These are phyloP conservation scores for Ephialtes manifestator DNA, from an alignment of 2,888 invertebrate species.

Conservation along the genomic window DNA sequence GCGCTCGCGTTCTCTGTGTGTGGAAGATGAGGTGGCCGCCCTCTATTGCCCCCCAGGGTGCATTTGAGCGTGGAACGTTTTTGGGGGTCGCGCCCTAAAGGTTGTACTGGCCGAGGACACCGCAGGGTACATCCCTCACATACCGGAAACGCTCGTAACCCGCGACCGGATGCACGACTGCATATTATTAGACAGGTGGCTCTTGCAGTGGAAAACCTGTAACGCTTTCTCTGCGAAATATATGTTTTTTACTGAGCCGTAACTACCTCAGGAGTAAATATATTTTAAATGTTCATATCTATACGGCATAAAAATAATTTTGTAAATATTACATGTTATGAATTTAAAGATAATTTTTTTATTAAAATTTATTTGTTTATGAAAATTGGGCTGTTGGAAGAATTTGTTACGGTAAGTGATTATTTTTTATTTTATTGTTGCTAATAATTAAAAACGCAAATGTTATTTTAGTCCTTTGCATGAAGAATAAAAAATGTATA, in stretches of 20 bases:
- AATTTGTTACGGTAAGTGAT: too few relatives aligned
- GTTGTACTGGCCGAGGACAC: conserved; percentile 74
- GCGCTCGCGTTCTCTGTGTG: conserved; percentile 44
- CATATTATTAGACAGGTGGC: conserved; percentile 84
- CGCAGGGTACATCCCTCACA: conserved; percentile 80
- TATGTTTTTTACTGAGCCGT: neutral
- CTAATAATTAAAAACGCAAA: neutral
- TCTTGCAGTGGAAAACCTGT: conserved; percentile 41
- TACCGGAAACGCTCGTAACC: conserved; percentile 81
- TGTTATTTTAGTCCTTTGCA: neutral
- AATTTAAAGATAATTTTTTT: too few relatives aligned
- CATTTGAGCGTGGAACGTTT: conserved; percentile 79
- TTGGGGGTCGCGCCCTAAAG: conserved; percentile 69
- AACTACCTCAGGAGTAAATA: neutral
- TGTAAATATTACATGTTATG: neutral
- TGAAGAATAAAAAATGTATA: neutral
- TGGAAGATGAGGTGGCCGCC: conserved; percentile 69
- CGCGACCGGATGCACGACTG: conserved; percentile 80
- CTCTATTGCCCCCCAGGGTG: conserved; percentile 57
- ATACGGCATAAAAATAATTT: neutral
- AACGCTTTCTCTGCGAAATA: neutral
- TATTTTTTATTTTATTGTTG: too few relatives aligned
- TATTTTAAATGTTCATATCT: neutral
- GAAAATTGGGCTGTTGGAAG: too few relatives aligned
- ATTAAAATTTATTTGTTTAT: too few relatives aligned